Base-by-base conservation (phyloP, 2,888 invertebrate species). In the Ophraella communa region DNA sequence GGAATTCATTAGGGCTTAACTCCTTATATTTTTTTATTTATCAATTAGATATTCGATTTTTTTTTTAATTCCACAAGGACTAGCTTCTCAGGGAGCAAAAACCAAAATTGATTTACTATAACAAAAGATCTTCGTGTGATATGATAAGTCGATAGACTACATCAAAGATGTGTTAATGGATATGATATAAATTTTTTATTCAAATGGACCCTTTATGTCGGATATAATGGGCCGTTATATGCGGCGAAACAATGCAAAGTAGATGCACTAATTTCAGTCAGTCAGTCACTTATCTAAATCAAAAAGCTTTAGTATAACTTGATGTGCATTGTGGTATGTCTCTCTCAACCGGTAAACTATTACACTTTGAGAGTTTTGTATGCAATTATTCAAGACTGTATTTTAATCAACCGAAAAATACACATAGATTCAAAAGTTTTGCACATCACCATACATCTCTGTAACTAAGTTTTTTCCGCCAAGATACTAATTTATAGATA, bases 1-100 rank as follows among this genome's bases (percentile, higher is more conserved):
- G 58, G 64, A 63, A 72, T 72, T 71, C 71, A 69, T 72, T 71
- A 72, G 65, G 18, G 27, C 49, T 56, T 49, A 18, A 35, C 35
- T 52, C n/a, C 11, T 51, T 64, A 56, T 62, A 59, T 53, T 62
- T 63, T 68, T 54, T 58, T 33, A 24, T 21, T 55, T 21, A 57
- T 58, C 47, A 47, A 57, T 63, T 60, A 64, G 60, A 27, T 58
- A 57, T 63, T 63, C 58, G 44, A 44, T 11, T 21, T 39, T 49
- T 21, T 52, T 44, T n/a, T 17, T 11, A 14, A 39, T 39, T 39
- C 39, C 39, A 39, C 11, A 11, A 14, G 21, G 55, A 35, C 24
- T 2, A 44, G 55, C 35, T 56, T 54, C 62, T 53, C 44, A 42
- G 56, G 24, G 62, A 62, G 49, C 62, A 49, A 60, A 60, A 60